Percentiles rank a stretch among this genome's conserved stretches.
Evolutionary conservation across 2,797 vertebrate species (phyloP).

Genomic region (Melopsittacus undulatus): DNA sequence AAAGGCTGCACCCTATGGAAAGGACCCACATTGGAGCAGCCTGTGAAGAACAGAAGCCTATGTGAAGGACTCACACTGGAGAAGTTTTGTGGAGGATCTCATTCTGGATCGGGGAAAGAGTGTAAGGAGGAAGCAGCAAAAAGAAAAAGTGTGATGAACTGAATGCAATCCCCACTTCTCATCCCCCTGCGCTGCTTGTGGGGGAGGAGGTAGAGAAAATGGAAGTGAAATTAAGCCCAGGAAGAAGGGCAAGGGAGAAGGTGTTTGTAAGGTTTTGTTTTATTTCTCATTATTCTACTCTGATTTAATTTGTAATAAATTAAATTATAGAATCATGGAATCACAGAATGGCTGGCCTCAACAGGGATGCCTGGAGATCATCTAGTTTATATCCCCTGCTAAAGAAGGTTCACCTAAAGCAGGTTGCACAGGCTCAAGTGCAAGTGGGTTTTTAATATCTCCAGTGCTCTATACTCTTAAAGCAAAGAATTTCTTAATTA

Average conservation of each 20-base stretch:
- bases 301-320: not conserved
- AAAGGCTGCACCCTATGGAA: not conserved
- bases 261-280: not conserved
- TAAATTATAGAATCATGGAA: not conserved
- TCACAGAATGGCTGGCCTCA: no score
- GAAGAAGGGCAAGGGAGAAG: not conserved
- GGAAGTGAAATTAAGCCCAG: not conserved
- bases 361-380: no score
- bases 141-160: not conserved
- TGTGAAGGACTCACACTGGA: not conserved
- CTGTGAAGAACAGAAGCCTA: not conserved
- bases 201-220: not conserved
- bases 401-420: no score
- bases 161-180: fast-evolving
- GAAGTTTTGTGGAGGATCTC: not conserved
- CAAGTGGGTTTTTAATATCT: no score
- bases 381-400: no score
- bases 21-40: not conserved
- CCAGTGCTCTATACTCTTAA: no score
- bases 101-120: not conserved
- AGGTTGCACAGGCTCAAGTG: no score
- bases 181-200: fast-evolving
- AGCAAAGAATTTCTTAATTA: no score
- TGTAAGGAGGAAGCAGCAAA: not conserved
- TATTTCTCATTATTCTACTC: not conserved